Evolutionary conservation across 2,797 vertebrate genomes (phyloP), one percentile per base, ranked within the genome.

Genomic region (Malacoraja senta): DNA sequence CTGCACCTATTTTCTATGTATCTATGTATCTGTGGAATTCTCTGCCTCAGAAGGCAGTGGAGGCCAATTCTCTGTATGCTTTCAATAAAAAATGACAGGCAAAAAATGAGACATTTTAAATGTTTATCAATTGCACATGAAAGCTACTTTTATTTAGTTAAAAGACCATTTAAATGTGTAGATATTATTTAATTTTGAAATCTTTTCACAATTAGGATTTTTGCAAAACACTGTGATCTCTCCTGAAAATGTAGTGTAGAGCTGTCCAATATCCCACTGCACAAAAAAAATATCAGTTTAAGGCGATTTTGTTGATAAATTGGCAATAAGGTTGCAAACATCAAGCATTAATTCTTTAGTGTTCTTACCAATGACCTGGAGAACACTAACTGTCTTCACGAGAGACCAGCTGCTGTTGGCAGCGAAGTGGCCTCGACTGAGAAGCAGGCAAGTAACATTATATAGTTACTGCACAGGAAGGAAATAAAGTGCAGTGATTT

Each of bases 351-450:
- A 65, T 88, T 88, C 7, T 8, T 88, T 19, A 88, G 61, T 88
- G 61, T 32, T 35, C 17, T 8, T 63, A 68, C 84, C 15, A 88
- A 68, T 88, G 61, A 35, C 61, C 32, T 32, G 61, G 61, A 88
- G 84, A 88, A 88, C 84, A 65, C 83, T 35, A 9, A 19, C 84
- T 8, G 84, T 35, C 61, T 88, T 88, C 61, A 88, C 58, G 1
- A 86, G n/a, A 58, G 6, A 58, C 83, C 83, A 86, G 83, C 83
- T 86, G 83, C 84, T 65, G 84, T 65, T 68, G 84, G 84, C 84
- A 88, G 2, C 6, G 68, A 88, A 24, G 19, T 68, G n/a, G 21
- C 7, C 84, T 68, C 84, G 21, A 88, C 1, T 88, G 63, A 68
- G n/a, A 65, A 88, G 65, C 84, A 88, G 65, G 24, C 84, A 88